Conservation (phyloP, 2,113 vertebrate species). For the Tachysurus fulvidraco region DNA sequence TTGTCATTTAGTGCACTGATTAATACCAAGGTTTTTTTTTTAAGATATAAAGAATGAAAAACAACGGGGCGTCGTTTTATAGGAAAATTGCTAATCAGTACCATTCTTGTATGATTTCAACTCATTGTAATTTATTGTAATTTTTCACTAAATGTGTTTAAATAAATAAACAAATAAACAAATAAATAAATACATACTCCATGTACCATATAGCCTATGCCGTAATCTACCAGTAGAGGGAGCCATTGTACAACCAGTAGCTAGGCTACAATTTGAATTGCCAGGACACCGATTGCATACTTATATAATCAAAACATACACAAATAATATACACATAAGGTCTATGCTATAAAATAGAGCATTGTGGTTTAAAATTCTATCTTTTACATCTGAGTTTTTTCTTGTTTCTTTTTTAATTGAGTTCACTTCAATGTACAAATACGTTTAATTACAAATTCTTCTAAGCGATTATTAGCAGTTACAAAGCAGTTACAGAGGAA, state of each 20-base stretch:
- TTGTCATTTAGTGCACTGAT: no score
- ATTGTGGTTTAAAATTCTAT: background rate
- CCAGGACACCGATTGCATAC: background rate
- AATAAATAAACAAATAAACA: no score
- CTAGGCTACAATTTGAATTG: background rate
- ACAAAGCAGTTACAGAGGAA: no score
- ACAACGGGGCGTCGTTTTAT: no score
- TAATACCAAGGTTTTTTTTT: no score
- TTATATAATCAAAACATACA: background rate
- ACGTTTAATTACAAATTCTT: no score
- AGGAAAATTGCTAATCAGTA: no score
- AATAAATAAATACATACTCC: background rate
- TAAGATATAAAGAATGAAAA: no score
- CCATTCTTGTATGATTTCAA: no score
- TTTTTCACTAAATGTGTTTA: no score
- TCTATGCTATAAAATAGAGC: background rate
- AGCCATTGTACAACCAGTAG: background rate
- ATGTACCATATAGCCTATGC: background rate
- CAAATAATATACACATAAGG: background rate
- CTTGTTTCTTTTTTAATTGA: background rate
- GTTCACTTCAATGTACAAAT: no score
- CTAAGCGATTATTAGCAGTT: no score
- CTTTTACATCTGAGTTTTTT: background rate
- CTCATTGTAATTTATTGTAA: background rate
- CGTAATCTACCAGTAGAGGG: constrained; percentile 25